These are phyloP conservation scores for Conchocele bisecta DNA, from an alignment of 2,888 invertebrate genomes.

Conservation along the genomic window DNA sequence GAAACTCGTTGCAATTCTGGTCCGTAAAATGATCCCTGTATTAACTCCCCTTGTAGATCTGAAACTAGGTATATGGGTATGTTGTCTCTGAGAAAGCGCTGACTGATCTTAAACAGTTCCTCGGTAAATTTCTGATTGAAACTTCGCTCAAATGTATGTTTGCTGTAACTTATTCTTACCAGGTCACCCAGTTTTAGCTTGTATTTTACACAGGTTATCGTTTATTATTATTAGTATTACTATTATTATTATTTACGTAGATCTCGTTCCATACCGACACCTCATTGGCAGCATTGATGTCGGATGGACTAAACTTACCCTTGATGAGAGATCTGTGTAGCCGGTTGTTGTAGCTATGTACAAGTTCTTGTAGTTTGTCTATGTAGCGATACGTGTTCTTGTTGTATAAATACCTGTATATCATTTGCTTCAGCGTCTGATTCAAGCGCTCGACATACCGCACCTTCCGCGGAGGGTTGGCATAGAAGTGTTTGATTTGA, in stretches of 20 bases:
- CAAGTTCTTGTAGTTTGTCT: not conserved
- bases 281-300: not conserved
- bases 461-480: not conserved
- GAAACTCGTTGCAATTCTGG: constrained; percentile 4
- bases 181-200: not conserved
- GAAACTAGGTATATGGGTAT: constrained; percentile 1
- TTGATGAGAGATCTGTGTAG: constrained; percentile 1
- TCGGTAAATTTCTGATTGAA: not conserved
- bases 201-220: too few species aligned
- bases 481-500: constrained; percentile 1
- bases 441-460: constrained; percentile 3
- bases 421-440: not conserved
- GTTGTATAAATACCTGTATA: not conserved
- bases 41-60: not conserved
- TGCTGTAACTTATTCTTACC: constrained; percentile 2
- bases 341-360: not conserved
- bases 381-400: constrained; percentile 7
- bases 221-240: too few species aligned
- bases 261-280: constrained; percentile 1
- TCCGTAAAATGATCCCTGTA: not conserved
- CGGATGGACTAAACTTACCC: not conserved
- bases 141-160: not conserved
- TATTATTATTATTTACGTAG: too few species aligned
- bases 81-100: constrained; percentile 7
- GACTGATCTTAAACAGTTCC: not conserved